Base-by-base conservation (phyloP, 2,113 vertebrate genomes). In the Podarcis muralis region DNA sequence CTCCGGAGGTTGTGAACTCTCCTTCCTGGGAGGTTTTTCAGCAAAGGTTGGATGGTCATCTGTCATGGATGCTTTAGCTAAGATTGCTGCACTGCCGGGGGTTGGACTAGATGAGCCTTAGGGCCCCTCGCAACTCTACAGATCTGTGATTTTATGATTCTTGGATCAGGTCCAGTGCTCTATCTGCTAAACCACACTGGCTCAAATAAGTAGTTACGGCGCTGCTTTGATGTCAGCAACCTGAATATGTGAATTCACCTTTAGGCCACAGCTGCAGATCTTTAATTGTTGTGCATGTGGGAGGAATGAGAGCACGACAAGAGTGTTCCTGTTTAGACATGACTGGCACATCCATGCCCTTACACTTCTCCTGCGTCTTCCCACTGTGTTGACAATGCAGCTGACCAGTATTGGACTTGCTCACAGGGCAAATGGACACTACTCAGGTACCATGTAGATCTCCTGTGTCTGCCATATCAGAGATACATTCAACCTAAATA, bases 211-310 rank as follows among this genome's bases (percentile, higher is more conserved):
- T 57, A 84, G 74, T 20, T 57, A 27, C 8, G 22, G 74, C 62
- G 35, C 3, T 68, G 87, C 81, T 78, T 88, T 88, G 87, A 84
- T 84, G 37, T 88, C 75, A 57, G 37, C 11, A 68, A 77, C 43
- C 72, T 88, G 72, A 77, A 76, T 32, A 88, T 88, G 81, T 66
- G 81, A 88, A 83, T 83, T 68, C 81, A 78, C 87, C 74, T 88
- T 76, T 30, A 88, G 81, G 65, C 62, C 81, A 88, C 87, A 84
- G 62, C 72, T 88, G 81, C 74, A 84, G 74, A 83, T 84, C 74
- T 83, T 88, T 83, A 88, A 77, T 88, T 83, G 87, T 88, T 88
- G 87, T 53, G 81, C 72, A 88, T 68, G 87, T 83, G 23, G 59
- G 81, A 88, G 35, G 72, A 66, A 83, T 53, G 40, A 77, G 81